phyloP scores from a whole-genome alignment of 1,140 invertebrate genomes.

The Asbolus verrucosus region DNA sequence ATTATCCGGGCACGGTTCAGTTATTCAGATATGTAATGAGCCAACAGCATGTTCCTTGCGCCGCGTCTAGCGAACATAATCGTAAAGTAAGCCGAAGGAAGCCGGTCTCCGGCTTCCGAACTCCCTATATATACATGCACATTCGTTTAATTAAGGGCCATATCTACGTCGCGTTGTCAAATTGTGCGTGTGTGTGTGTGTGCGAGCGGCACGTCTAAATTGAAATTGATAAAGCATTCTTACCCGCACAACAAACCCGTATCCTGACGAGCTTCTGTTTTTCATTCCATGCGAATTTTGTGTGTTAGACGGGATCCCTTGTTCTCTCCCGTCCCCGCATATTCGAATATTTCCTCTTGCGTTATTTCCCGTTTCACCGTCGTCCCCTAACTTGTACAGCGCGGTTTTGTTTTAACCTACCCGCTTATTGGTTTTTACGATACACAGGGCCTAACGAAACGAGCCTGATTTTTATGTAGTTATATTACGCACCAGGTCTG shows the following conservation, averaged over 20 bases:
- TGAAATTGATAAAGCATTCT: slow-evolving; percentile 53
- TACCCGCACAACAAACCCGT: slow-evolving; percentile 48
- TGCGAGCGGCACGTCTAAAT: slow-evolving; percentile 46
- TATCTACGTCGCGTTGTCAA: slow-evolving; percentile 20
- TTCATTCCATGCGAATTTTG: slow-evolving; percentile 48
- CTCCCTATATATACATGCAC: too few species aligned
- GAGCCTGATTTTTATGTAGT: slow-evolving; percentile 55
- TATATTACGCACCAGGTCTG: slow-evolving; percentile 34
- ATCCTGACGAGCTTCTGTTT: slow-evolving; percentile 49
- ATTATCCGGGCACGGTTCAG: slow-evolving; percentile 59
- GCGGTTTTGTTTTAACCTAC: slow-evolving; percentile 58
- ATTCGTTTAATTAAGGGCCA: slow-evolving; percentile 22
- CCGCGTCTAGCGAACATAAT: slow-evolving; percentile 55
- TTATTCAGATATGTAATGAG: slow-evolving; percentile 62
- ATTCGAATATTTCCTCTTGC: slow-evolving; percentile 46
- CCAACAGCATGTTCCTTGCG: slow-evolving; percentile 58
- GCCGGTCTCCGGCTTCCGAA: slow-evolving; percentile 48
- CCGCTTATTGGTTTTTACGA: slow-evolving; percentile 58
- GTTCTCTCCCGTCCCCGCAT: slow-evolving; percentile 13
- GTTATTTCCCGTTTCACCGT: slow-evolving; percentile 47
- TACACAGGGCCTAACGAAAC: slow-evolving; percentile 53
- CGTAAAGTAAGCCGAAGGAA: slow-evolving; percentile 58
- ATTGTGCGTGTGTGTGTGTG: slow-evolving; percentile 18
- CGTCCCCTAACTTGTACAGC: slow-evolving; percentile 37
- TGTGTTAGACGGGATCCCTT: slow-evolving; percentile 26